Base-by-base conservation (phyloP, 2,797 vertebrate genomes). In the Chrysocyon brachyurus region DNA sequence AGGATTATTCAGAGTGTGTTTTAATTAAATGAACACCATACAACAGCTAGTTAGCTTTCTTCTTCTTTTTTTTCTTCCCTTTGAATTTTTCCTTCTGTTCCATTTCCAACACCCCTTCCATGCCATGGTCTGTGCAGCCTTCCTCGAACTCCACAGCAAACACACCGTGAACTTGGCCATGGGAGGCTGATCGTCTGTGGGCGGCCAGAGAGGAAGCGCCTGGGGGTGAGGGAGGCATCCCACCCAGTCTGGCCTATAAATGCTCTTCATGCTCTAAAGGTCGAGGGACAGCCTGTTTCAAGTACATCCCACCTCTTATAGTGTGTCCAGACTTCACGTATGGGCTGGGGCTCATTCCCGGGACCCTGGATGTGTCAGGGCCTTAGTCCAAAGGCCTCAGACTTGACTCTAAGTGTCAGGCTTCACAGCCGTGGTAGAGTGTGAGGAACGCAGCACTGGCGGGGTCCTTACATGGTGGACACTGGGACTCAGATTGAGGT, bases 1-100 rank as follows among this genome's bases (percentile, higher is more conserved):
- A 94, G 15, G 91, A 77, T 93, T 84, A 77, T 12, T 2, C 86
- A 78, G 82, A 54, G 17, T 94, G 14, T 91, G 33, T 87, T 95
- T 91, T 96, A 96, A 82, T 88, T 97, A 92, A 72, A 64, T 95
- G 70, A 95, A 33, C 3, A 9, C 86, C 78, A 59, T 36, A 19
- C 93, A 61, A 87, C 68, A 97, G 15, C 5, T 61, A 66, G 3
- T 31, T 90, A 59, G 17, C 61, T 64, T 26, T 26, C 14, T 52
- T 19, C 40, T 36, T 57, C 46, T 52, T 26, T 54, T 46, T 17
- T 33, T 64, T 56, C 9, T 87, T n/a, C 40, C 40, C 59, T 57
- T 59, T 73, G 26, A 21, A 14, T 61, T 70, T 72, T 72, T 12
- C 10, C 49, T 33, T 49, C 19, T 70, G 6, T 92, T 88, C 63